Evolutionary conservation across 2,797 vertebrate species (phyloP).

Genomic region (Poeciliopsis turneri): DNA sequence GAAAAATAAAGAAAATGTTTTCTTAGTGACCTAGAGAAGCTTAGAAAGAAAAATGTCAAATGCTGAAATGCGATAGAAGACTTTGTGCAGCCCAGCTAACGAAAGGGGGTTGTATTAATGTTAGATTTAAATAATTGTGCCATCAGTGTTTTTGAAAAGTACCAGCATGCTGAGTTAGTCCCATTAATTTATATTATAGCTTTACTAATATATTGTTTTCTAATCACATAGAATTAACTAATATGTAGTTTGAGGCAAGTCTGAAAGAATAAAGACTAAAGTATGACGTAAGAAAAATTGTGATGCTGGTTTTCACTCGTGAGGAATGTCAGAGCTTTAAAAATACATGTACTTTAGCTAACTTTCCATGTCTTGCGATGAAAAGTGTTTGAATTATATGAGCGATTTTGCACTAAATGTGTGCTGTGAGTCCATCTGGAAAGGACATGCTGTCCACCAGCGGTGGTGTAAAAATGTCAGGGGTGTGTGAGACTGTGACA

Average conservation of each 20-base stretch:
- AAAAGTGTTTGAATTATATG: not conserved
- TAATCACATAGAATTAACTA: not conserved
- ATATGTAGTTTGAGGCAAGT: not conserved
- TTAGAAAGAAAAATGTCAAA: not conserved
- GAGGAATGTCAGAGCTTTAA: slow-evolving; percentile 49
- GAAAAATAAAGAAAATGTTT: not conserved
- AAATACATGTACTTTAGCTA: not conserved
- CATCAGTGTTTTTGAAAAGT: not conserved
- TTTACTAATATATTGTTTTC: not conserved
- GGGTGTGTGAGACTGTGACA: slow-evolving; percentile 73
- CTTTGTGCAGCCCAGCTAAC: not conserved
- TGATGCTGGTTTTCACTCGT: slow-evolving; percentile 23
- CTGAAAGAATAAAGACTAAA: not conserved
- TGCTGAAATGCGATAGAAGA: not conserved
- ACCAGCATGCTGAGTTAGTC: not conserved
- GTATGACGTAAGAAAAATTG: not conserved
- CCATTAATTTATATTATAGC: not conserved
- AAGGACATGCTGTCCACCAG: slow-evolving; percentile 60
- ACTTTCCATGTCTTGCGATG: not conserved
- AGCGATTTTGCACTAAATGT: slow-evolving; percentile 19
- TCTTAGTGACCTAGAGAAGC: not conserved
- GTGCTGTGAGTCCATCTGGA: slow-evolving; percentile 31
- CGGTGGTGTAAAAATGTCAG: slow-evolving; percentile 75
- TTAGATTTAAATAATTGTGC: not conserved
- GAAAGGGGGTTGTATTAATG: not conserved